phyloP scores from a whole-genome alignment of 1,140 invertebrate species.

The Meloidogyne floridensis region DNA sequence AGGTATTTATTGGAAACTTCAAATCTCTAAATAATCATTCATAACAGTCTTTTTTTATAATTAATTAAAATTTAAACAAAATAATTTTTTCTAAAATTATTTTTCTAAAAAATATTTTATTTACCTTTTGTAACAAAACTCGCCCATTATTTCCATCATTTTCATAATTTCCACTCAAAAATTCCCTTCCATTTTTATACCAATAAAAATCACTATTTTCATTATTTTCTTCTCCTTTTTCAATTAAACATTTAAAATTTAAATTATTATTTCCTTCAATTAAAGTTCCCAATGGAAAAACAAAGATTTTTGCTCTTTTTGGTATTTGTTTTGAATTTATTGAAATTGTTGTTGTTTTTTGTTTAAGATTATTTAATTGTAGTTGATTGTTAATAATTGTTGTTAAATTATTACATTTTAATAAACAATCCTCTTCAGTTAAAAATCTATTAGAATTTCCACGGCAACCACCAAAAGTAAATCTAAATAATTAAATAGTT shows the following conservation, averaged over 20 bases:
- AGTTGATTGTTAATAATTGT: not conserved
- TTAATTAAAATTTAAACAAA: too few relatives aligned
- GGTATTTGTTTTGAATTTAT: not conserved
- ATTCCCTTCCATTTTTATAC: conserved; percentile 22
- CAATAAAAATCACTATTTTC: conserved; percentile 18
- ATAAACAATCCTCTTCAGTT: conserved; percentile 48
- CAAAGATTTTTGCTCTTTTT: conserved; percentile 14
- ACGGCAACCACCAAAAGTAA: conserved; percentile 67
- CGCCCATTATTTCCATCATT: not conserved
- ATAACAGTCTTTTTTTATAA: too few relatives aligned
- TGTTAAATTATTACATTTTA: conserved; percentile 21
- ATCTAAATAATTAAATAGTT: conserved; percentile 67
- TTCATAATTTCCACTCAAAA: not conserved
- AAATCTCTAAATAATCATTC: too few relatives aligned
- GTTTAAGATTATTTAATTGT: conserved; percentile 3
- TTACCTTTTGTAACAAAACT: not conserved
- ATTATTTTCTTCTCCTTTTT: not conserved
- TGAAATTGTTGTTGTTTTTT: not conserved
- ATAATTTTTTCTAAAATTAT: too few relatives aligned
- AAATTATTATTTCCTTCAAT: conserved; percentile 16
- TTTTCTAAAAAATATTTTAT: too few relatives aligned
- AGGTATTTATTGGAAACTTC: too few relatives aligned
- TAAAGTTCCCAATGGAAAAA: conserved; percentile 27
- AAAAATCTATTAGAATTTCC: conserved; percentile 79
- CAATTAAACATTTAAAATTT: conserved; percentile 26